A percentile compares a stretch with the other conserved stretches of the same genome.
These are phyloP conservation scores for Lamellibrachia columna DNA, from an alignment of 2,888 invertebrate species.

Conservation along the genomic window DNA sequence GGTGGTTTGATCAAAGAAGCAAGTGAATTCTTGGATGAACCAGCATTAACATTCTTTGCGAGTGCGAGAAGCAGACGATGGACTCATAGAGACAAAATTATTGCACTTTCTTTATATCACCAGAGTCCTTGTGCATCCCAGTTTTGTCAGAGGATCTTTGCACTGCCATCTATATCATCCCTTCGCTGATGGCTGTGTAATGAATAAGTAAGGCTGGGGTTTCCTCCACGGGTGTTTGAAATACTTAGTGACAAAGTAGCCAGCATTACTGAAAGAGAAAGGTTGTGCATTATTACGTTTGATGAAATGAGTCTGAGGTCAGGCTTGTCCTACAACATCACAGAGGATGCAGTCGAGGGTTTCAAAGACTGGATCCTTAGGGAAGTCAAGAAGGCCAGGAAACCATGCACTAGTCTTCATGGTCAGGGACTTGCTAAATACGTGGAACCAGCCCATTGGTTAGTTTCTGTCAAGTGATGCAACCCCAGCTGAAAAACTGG, in stretches of 20 bases:
- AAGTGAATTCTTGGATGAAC: too few species aligned
- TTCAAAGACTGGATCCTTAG: slow-evolving; percentile 20
- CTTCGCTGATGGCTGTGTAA: not conserved
- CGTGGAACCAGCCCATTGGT: slow-evolving; percentile 28
- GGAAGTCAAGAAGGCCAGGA: slow-evolving; percentile 22
- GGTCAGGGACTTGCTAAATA: slow-evolving; percentile 17
- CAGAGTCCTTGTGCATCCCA: slow-evolving; percentile 6
- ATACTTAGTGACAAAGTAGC: not conserved
- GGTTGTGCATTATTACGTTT: not conserved
- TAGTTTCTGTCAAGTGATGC: slow-evolving; percentile 26
- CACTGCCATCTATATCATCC: slow-evolving; percentile 13
- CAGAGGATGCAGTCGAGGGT: slow-evolving; percentile 18
- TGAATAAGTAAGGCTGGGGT: not conserved
- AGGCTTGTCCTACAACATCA: slow-evolving; percentile 16
- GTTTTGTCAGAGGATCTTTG: not conserved
- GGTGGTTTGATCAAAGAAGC: too few species aligned
- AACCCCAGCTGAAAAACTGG: not conserved
- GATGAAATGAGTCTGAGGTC: slow-evolving; percentile 16
- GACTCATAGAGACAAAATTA: not conserved
- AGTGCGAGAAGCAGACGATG: not conserved
- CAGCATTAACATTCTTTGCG: too few species aligned
- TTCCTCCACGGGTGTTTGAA: not conserved
- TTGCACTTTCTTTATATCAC: slow-evolving; percentile 20
- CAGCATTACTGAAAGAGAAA: not conserved
- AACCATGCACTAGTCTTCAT: slow-evolving; percentile 30